Base-by-base conservation (phyloP, 2,113 vertebrate genomes). In the Xyliphius kryptos region DNA sequence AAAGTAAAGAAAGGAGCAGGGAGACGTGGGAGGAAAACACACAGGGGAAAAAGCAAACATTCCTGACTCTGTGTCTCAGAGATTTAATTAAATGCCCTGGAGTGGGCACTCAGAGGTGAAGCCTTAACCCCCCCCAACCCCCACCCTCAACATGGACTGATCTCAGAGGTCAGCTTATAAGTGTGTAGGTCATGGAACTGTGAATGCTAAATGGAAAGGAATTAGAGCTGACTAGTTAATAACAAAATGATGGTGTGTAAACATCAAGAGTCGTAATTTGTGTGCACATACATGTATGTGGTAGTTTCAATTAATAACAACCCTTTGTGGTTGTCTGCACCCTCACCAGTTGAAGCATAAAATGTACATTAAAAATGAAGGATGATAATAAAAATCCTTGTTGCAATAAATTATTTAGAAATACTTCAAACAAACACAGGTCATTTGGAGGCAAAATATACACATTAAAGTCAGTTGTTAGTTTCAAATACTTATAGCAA, bases 31-130 rank as follows among this genome's bases (percentile, higher is more conserved):
- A 55, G 48, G 26, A 6, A 32, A 32, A 32, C 26, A 32, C 26
- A 32, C 56, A 66, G 58, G 71, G 56, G 73, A 74, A 66, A 74
- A 87, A 81, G 88, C 86, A 90, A 89, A 85, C 90, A 93, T 93
- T 93, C 91, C 90, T 91, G 75, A 51, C 66, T 83, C 48, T 12
- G 64, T 66, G 73, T 67, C 91, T 85, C 82, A 86, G 92, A 89
- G 86, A 92, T 91, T 89, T 92, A 89, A 92, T 92, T 92, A 93
- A 91, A 79, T 75, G 75, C 74, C 61, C 46, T 66, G 79, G 59
- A 37, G 75, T 21, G 67, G 77, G 80, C 79, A 77, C 73, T 76
- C 70, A 53, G 56, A 79, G 81, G 74, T 62, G 61, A 77, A 70
- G 72, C 73, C 73, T 71, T 79, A 74, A 77, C 37, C 40, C 15